Percentiles rank a stretch among this genome's conserved stretches.
phyloP scores from a whole-genome alignment of 2,888 invertebrate genomes.

The Synanthedon myopaeformis region DNA sequence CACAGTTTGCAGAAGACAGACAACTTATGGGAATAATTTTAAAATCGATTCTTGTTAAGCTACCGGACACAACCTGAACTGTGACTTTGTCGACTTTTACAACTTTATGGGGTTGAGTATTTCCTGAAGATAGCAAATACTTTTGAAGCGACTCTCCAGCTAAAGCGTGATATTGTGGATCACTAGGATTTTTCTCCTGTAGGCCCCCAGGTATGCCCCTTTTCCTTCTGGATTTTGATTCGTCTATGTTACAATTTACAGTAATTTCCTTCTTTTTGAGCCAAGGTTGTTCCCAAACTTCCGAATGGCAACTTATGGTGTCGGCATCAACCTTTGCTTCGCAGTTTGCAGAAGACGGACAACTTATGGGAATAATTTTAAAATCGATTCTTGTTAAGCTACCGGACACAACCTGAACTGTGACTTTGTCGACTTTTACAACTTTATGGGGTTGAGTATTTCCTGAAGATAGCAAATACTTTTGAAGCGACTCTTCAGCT shows the following conservation, averaged over 20 bases:
- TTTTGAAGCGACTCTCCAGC: slow-evolving; percentile 27
- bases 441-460: slow-evolving; percentile 7
- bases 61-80: slow-evolving; percentile 28
- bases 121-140: slow-evolving; percentile 12
- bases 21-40: slow-evolving; percentile 21
- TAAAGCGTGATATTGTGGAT: slow-evolving; percentile 19
- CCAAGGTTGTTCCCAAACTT: slow-evolving; percentile 72
- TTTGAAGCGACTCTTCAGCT: slow-evolving; percentile 18
- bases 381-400: slow-evolving; percentile 45
- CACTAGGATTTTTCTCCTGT: slow-evolving; percentile 14
- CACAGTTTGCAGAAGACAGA: neutral
- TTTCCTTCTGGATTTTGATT: neutral
- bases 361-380: slow-evolving; percentile 13
- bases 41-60: slow-evolving; percentile 27
- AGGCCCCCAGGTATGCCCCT: neutral
- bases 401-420: slow-evolving; percentile 49
- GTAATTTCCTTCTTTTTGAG: slow-evolving; percentile 35
- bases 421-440: slow-evolving; percentile 19
- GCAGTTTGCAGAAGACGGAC: slow-evolving; percentile 3
- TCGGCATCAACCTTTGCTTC: slow-evolving; percentile 19
- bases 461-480: slow-evolving; percentile 13
- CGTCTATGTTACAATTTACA: slow-evolving; percentile 11
- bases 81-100: slow-evolving; percentile 25
- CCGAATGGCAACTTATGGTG: slow-evolving; percentile 41
- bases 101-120: slow-evolving; percentile 16